These are phyloP conservation scores for Drosophila kambysellisi DNA, from an alignment of 2,888 invertebrate species.

Conservation along the genomic window DNA sequence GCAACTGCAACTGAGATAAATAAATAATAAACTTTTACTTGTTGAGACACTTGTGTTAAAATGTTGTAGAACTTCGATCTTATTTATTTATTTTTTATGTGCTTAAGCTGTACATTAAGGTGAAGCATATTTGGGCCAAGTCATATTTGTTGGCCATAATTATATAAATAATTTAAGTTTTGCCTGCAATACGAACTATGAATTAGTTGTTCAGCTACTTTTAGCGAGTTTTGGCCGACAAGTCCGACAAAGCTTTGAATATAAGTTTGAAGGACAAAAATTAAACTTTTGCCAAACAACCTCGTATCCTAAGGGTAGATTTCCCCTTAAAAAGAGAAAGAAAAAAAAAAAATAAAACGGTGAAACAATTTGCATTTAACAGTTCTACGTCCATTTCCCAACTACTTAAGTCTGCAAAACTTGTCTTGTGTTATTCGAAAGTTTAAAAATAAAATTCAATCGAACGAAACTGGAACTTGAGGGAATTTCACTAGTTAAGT, in stretches of 20 bases:
- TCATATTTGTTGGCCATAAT: background rate
- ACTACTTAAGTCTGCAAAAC: background rate
- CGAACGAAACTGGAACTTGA: background rate
- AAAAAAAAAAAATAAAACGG: background rate
- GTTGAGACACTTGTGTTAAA: conserved; percentile 7
- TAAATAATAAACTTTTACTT: conserved; percentile 1
- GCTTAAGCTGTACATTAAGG: background rate
- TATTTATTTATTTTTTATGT: background rate
- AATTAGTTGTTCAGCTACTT: background rate
- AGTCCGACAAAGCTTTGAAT: conserved; percentile 4
- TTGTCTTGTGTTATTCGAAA: conserved; percentile 1
- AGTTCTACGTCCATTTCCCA: background rate
- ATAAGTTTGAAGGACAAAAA: conserved; percentile 5
- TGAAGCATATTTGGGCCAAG: background rate
- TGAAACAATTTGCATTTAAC: conserved; percentile 4
- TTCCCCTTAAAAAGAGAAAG: background rate
- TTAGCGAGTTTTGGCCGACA: background rate
- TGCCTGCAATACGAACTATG: background rate
- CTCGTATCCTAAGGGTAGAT: background rate
- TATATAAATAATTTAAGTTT: background rate
- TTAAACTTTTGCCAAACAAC: conserved; percentile 3
- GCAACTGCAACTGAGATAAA: conserved; percentile 2
- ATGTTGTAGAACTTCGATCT: background rate
- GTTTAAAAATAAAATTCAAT: background rate
- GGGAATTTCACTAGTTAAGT: background rate